Conservation (phyloP, 2,113 vertebrate genomes). For the Hydropotes inermis region DNA sequence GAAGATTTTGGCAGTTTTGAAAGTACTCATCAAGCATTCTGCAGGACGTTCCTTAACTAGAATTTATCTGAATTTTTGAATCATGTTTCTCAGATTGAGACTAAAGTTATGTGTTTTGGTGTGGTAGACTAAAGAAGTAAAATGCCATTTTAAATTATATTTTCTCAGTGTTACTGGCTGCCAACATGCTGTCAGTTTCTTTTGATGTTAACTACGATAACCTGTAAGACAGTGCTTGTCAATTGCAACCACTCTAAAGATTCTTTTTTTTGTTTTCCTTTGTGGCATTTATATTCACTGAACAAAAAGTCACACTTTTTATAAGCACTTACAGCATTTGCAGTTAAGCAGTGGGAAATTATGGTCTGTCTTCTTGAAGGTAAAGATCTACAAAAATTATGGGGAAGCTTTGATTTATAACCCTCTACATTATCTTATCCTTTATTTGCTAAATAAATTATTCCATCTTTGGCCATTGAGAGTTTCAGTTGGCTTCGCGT, state of each 20-base stretch:
- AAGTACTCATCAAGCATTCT: not conserved
- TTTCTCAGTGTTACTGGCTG: not conserved
- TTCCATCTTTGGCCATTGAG: not conserved
- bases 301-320: not conserved
- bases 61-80: not conserved
- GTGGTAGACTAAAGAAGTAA: not conserved
- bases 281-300: not conserved
- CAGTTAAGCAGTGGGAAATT: not conserved
- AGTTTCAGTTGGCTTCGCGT: not conserved
- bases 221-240: not conserved
- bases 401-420: not conserved
- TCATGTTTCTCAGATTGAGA: not conserved
- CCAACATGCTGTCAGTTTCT: not conserved
- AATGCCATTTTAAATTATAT: not conserved
- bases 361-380: not conserved
- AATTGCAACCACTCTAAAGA: not conserved
- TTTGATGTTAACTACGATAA: not conserved
- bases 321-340: not conserved
- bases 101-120: not conserved
- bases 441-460: not conserved
- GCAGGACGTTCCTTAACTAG: not conserved
- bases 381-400: not conserved
- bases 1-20: not conserved
- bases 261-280: fast-evolving
- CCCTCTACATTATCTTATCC: not conserved